Evolutionary conservation across 2,888 invertebrate genomes (phyloP), one percentile per base, ranked within the genome.

Genomic region (Megamerina dolium): DNA sequence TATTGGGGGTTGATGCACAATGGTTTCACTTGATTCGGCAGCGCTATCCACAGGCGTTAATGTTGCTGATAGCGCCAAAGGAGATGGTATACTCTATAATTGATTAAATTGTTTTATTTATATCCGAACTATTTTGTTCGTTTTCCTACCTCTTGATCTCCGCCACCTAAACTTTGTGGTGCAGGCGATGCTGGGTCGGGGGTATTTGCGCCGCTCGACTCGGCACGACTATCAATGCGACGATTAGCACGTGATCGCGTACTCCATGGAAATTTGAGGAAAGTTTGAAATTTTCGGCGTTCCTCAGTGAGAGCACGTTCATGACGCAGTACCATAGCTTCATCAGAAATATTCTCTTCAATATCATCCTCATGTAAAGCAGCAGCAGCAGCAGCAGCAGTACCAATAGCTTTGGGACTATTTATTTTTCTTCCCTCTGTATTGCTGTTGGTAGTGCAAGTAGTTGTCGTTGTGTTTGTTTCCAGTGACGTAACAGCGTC

Each of bases 291-390:
- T 54, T 85, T 84, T 59, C 83, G 83, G 50, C 85, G 82, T 72
- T 95, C 95, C 52, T 86, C 85, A 10, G 60, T 40, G 10, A 70
- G 53, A 5, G 70, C 70, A 50, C 82, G 81, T 37, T 81, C 78
- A 70, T 95, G 95, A 3, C 93, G 79, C 31, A 73, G 64, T 4
- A 75, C 65, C 55, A 84, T 81, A 1, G 82, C 77, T 46, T 82
- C 81, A 46, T 92, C 90, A 0, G 86, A 83, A 46, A 87, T 74
- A 68, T 93, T 91, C 69, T 93, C 92, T 78, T 77, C 54, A 12
- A 50, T 46, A 6, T 49, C 48, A 30, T 51, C 53, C 13, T 13
- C n/a, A n/a, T n/a, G n/a, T n/a, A n/a, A n/a, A n/a, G 38, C 44
- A 26, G 37, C 38, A 3, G 42, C 30, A 16, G 27, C 23, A 38